Percentiles rank a stretch among this genome's conserved stretches.
Conservation (phyloP, 2,113 vertebrate species). For the Heterotilapia buettikoferi region DNA sequence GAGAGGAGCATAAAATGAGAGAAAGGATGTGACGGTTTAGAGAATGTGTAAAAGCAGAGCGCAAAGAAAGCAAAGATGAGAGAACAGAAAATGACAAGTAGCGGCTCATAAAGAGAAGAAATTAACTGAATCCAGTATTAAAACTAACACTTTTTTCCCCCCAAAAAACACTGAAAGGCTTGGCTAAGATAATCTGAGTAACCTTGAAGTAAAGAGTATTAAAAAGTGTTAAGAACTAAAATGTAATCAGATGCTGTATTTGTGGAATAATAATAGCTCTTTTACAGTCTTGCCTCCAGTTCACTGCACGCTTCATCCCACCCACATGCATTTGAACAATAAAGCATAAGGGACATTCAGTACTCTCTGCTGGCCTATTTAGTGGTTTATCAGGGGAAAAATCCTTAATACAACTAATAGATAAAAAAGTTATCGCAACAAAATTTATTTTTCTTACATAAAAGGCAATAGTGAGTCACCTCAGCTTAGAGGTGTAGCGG, state of each 20-base stretch:
- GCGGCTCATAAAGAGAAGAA: not conserved
- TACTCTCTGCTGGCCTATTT: not conserved
- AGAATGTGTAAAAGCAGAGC: not conserved
- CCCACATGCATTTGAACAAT: not conserved
- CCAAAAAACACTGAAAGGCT: not conserved
- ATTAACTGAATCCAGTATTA: not conserved
- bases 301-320: not conserved
- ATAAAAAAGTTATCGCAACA: not conserved
- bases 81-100: not conserved
- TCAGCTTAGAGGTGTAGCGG: not conserved
- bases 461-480: not conserved
- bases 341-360: not conserved
- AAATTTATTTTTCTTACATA: not conserved
- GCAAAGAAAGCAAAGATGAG: not conserved
- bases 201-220: not conserved
- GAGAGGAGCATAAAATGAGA: not conserved
- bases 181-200: not conserved
- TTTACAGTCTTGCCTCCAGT: not conserved
- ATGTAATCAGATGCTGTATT: not conserved
- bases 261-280: not conserved
- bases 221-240: not conserved
- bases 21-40: not conserved
- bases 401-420: not conserved
- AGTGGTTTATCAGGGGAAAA: not conserved
- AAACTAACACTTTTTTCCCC: not conserved